Evolutionary conservation across 2,113 vertebrate genomes (phyloP).

Genomic region (Microcebus griseorufus): DNA sequence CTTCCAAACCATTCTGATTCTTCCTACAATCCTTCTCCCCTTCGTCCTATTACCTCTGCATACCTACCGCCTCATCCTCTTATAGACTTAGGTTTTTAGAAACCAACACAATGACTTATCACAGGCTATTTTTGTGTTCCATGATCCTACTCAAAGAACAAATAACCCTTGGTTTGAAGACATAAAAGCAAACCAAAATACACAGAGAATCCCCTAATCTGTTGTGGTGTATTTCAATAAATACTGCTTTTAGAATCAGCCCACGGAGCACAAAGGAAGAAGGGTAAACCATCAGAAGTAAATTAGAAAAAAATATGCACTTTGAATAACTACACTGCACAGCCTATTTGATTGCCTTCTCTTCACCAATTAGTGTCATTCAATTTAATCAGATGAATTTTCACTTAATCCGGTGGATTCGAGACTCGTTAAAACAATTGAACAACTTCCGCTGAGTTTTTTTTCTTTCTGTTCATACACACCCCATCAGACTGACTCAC

Average conservation of each 20-base stretch:
- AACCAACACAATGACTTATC: conserved; percentile 7
- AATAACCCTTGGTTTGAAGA: conserved; percentile 46
- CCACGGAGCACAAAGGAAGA: conserved; percentile 45
- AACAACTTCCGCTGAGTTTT: conserved; percentile 43
- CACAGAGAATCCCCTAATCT: neutral
- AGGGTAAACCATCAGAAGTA: conserved; percentile 34
- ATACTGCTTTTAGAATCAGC: conserved; percentile 61
- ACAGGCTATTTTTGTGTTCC: conserved; percentile 35
- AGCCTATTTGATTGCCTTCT: conserved; percentile 39
- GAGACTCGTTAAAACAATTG: conserved; percentile 65
- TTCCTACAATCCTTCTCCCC: neutral
- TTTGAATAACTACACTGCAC: conserved; percentile 23
- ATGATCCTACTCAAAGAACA: conserved; percentile 41
- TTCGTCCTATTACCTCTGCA: neutral
- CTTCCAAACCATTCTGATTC: neutral
- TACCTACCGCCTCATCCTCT: neutral
- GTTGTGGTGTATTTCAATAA: conserved; percentile 48
- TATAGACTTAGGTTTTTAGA: neutral
- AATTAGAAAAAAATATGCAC: conserved; percentile 54
- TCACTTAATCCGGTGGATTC: conserved; percentile 55
- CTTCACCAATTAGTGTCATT: conserved; percentile 63
- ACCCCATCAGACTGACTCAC: conserved; percentile 47
- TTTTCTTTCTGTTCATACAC: conserved; percentile 23
- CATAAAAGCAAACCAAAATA: conserved; percentile 10
- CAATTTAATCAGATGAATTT: conserved; percentile 68